A percentile compares a stretch with the other conserved stretches of the same genome.
These are phyloP conservation scores for Urocitellus parryii DNA, from an alignment of 2,113 vertebrate species.

Conservation along the genomic window DNA sequence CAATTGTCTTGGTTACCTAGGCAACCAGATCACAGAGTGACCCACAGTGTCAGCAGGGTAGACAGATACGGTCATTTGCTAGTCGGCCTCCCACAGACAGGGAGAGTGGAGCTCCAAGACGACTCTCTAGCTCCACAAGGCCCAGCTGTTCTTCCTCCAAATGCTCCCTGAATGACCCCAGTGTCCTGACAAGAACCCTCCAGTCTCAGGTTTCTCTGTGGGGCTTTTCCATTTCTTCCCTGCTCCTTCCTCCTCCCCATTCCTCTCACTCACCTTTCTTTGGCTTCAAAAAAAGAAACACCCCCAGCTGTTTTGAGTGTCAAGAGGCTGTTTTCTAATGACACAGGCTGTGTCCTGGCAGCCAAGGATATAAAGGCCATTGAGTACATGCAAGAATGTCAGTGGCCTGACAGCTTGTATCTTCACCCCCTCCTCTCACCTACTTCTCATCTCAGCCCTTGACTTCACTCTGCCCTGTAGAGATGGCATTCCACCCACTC, in stretches of 20 bases:
- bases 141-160: not conserved
- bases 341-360: not conserved
- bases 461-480: not conserved
- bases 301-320: no score
- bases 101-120: not conserved
- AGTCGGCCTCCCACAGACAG: not conserved
- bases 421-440: no score
- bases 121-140: not conserved
- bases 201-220: not conserved
- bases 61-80: no score
- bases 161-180: not conserved
- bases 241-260: not conserved
- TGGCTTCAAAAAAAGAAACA: not conserved
- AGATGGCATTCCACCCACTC: no score
- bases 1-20: no score
- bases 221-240: not conserved
- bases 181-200: not conserved
- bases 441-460: not conserved
- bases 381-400: not conserved
- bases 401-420: not conserved
- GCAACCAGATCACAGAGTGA: no score
- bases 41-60: no score
- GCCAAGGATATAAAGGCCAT: not conserved
- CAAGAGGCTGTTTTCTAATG: no score
- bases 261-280: not conserved